Conservation (phyloP, 2,113 vertebrate species). For the Nycticryphes semicollaris region DNA sequence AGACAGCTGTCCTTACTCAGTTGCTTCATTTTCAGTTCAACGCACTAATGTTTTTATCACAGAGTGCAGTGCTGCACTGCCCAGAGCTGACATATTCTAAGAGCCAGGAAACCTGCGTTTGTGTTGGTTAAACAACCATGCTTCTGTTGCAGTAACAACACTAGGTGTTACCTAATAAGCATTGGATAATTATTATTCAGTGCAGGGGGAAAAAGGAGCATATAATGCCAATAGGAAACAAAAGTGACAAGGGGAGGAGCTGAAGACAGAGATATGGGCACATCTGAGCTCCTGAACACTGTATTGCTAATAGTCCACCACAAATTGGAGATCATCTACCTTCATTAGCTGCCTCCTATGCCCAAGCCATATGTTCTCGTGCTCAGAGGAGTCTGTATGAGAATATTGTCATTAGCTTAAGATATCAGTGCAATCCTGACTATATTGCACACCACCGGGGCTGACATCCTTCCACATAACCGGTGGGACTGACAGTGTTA, state of each 20-base stretch:
- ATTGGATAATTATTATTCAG: not conserved
- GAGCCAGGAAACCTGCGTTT: not conserved
- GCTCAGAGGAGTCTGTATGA: not conserved
- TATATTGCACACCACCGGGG: not conserved
- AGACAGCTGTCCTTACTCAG: not conserved
- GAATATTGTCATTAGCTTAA: not conserved
- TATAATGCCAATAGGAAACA: not conserved
- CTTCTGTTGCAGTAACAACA: not conserved
- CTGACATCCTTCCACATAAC: not conserved
- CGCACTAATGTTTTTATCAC: not conserved
- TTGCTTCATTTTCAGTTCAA: not conserved
- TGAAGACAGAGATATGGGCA: not conserved
- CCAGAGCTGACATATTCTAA: not conserved
- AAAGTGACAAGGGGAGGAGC: not conserved
- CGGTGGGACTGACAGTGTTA: not conserved
- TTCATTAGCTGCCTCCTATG: not conserved
- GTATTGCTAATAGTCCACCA: not conserved
- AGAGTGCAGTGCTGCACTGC: not conserved
- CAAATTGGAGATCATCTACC: not conserved
- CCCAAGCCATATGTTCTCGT: too few species aligned
- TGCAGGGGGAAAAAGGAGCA: not conserved
- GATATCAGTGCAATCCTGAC: not conserved
- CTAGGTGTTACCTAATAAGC: not conserved
- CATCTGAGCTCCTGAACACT: not conserved
- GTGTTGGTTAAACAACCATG: not conserved